These are phyloP conservation scores for Nomada flava DNA, from an alignment of 2,888 invertebrate genomes.

Conservation along the genomic window DNA sequence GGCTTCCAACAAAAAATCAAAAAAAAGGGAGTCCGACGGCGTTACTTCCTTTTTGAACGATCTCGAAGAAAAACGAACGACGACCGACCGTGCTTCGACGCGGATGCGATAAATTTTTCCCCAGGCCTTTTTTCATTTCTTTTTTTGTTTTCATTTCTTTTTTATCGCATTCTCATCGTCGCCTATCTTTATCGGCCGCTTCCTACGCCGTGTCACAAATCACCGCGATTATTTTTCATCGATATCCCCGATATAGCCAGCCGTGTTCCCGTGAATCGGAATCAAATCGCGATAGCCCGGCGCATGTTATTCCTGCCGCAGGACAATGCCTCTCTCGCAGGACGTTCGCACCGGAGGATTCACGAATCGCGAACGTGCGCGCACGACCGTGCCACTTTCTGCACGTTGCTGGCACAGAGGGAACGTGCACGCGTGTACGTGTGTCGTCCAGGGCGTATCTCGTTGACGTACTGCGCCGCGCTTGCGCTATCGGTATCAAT, in stretches of 20 bases:
- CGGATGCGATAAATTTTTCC: conserved; percentile 27
- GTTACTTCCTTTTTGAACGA: conserved; percentile 1
- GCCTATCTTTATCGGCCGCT: conserved; percentile 63
- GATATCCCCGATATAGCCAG: conserved; percentile 65
- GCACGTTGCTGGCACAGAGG: not conserved
- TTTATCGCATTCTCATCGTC: conserved; percentile 63
- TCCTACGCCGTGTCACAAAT: conserved; percentile 65
- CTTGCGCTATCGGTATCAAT: conserved; percentile 70
- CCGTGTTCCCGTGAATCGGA: conserved; percentile 64
- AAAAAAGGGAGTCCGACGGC: conserved; percentile 8
- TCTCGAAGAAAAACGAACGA: conserved; percentile 1
- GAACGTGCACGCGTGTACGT: conserved; percentile 22
- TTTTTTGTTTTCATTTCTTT: not conserved
- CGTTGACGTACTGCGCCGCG: conserved; percentile 71
- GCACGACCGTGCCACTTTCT: conserved; percentile 17
- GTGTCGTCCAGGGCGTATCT: conserved; percentile 68
- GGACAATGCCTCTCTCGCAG: conserved; percentile 68
- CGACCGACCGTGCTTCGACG: not conserved
- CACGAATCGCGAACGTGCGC: conserved; percentile 42
- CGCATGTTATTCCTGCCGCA: conserved; percentile 63
- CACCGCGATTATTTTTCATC: conserved; percentile 69
- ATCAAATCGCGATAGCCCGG: conserved; percentile 68
- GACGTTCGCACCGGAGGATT: conserved; percentile 62
- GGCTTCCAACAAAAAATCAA: not conserved
- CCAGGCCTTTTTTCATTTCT: no score